Evolutionary conservation across 2,797 vertebrate genomes (phyloP), one percentile per base, ranked within the genome.

Genomic region (Cuculus canorus): DNA sequence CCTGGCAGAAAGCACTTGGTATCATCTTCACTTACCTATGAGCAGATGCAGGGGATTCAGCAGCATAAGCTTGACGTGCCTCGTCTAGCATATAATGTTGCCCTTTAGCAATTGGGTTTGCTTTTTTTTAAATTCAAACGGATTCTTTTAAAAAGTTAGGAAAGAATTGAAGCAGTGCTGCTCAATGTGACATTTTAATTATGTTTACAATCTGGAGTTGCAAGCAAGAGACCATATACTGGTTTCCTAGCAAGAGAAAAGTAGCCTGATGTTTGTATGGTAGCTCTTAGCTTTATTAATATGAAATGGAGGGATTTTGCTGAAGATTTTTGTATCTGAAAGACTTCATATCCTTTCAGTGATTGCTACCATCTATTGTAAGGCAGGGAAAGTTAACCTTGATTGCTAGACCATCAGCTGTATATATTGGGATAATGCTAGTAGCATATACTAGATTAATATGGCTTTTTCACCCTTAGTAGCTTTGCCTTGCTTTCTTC

Each of bases 111-210:
- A 13, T 43, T 37, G 43, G 14, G 7, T 95, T 93, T 88, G 30
- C 33, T 23, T 91, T 65, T 64, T 82, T 33, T 85, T 39, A 10
- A 50, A 72, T 94, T 90, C 72, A 53, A 11, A 16, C 52, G 32
- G 7, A 53, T 92, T 93, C 89, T 50, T 92, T 84, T 66, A 63
- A 85, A 45, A 27, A 48, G 45, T 82, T 82, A 72, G 43, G 39
- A 77, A 87, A 66, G 28, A 85, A 56, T 70, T 82, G 66, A 60
- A 86, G 54, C 27, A 37, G 30, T 41, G 43, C 76, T 90, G 28
- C 66, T 77, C 69, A 66, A 18, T 0, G 1, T 76, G 76, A 30
- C 59, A 45, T 94, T 94, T 92, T 82, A 65, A 86, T 54, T 70
- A 3, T 68, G 37, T 87, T 83, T 92, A 25, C 77, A 88, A 7